A percentile compares a stretch with the other conserved stretches of the same genome.
These are phyloP conservation scores for Hemicordylus capensis DNA, from an alignment of 2,113 vertebrate genomes.

Conservation along the genomic window DNA sequence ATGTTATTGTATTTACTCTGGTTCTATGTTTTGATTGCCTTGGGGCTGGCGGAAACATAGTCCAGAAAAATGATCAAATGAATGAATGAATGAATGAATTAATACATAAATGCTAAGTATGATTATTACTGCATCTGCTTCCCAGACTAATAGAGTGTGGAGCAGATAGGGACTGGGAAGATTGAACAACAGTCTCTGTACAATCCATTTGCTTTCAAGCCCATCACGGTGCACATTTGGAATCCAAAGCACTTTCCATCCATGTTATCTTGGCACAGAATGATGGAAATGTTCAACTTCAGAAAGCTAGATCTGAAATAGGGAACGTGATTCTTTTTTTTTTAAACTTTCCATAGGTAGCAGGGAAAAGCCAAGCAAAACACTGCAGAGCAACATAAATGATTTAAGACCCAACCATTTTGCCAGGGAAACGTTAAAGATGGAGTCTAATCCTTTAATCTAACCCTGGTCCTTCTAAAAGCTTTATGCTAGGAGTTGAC, in stretches of 20 bases:
- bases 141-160: not conserved
- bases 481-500: slow-evolving; percentile 85
- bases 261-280: not conserved
- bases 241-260: not conserved
- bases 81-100: too few species aligned
- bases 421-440: slow-evolving; percentile 80
- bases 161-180: not conserved
- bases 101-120: not conserved
- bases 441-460: slow-evolving; percentile 85
- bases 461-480: slow-evolving; percentile 80
- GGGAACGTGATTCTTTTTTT: not conserved
- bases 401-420: slow-evolving; percentile 78
- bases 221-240: accelerated
- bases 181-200: not conserved
- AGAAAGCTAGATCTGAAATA: not conserved
- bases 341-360: slow-evolving; percentile 61
- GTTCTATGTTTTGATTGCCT: too few species aligned
- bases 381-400: slow-evolving; percentile 72
- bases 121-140: not conserved
- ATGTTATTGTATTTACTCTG: too few species aligned
- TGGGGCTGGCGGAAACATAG: not conserved
- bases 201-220: not conserved
- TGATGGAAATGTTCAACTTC: slow-evolving; percentile 36
- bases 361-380: slow-evolving; percentile 58
- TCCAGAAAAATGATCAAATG: too few species aligned